A percentile compares a stretch with the other conserved stretches of the same genome.
phyloP scores from a whole-genome alignment of 1,140 invertebrate species.

The Maconellicoccus hirsutus region DNA sequence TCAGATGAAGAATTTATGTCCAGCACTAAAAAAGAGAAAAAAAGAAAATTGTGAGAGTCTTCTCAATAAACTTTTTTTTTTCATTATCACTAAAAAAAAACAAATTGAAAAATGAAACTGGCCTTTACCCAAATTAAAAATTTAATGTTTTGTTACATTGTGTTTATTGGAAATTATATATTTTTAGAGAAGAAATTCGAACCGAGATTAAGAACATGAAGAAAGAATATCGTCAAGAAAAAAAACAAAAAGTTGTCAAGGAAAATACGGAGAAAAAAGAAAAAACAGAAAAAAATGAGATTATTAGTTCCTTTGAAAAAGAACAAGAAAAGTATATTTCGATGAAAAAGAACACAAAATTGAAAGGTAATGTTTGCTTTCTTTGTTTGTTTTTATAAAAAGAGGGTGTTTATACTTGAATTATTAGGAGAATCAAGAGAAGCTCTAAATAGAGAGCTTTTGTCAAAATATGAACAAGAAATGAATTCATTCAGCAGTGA shows the following conservation, averaged over 20 bases:
- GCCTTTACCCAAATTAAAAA: too few relatives aligned
- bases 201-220: not conserved
- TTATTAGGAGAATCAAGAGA: not conserved
- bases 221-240: constrained; percentile 30
- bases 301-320: not conserved
- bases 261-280: not conserved
- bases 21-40: not conserved
- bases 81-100: not conserved
- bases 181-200: constrained; percentile 5
- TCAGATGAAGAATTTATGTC: not conserved
- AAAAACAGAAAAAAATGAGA: constrained; percentile 11
- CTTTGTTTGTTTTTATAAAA: too few relatives aligned
- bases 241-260: not conserved
- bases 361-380: not conserved
- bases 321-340: constrained; percentile 27
- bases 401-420: not conserved
- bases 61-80: not conserved
- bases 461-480: not conserved
- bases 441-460: not conserved
- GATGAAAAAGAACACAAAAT: constrained; percentile 27
- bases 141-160: too few relatives aligned
- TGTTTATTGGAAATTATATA: too few relatives aligned
- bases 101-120: not conserved
- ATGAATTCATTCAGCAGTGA: not conserved
- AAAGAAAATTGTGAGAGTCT: constrained; percentile 2